phyloP scores from a whole-genome alignment of 2,113 vertebrate species.

The Sylvia atricapilla region DNA sequence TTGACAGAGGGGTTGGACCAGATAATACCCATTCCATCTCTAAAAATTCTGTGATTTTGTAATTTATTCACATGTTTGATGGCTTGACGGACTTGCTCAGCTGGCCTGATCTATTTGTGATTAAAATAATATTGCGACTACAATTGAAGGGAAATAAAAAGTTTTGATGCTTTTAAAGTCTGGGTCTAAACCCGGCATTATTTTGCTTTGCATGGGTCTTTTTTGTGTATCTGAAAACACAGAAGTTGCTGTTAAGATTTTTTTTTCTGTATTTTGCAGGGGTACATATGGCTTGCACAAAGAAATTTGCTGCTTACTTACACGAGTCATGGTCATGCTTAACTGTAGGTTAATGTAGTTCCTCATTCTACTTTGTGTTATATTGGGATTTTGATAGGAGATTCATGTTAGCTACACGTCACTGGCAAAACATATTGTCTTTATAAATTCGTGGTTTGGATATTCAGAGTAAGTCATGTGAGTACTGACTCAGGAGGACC shows the following conservation, averaged over 20 bases:
- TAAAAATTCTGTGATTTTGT: background rate
- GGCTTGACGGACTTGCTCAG: background rate
- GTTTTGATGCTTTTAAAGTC: background rate
- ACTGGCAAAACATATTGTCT: background rate
- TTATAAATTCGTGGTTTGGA: constrained; percentile 70
- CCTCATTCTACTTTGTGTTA: background rate
- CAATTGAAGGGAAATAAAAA: background rate
- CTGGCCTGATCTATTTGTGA: background rate
- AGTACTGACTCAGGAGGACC: constrained; percentile 67
- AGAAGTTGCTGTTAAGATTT: background rate
- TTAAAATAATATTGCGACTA: background rate
- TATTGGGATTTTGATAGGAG: constrained; percentile 54
- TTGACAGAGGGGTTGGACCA: background rate
- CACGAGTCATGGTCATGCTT: background rate
- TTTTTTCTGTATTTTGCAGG: background rate
- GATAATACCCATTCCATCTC: background rate
- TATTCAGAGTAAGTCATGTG: constrained; percentile 69
- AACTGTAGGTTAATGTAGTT: background rate
- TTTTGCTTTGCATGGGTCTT: background rate
- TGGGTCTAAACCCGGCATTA: rapidly evolving
- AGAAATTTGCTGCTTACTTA: background rate
- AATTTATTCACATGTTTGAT: background rate
- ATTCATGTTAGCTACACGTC: background rate
- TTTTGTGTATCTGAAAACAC: background rate
- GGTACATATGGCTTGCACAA: background rate